These are phyloP conservation scores for Agapetus fuscipes DNA, from an alignment of 2,888 invertebrate species.

Conservation along the genomic window DNA sequence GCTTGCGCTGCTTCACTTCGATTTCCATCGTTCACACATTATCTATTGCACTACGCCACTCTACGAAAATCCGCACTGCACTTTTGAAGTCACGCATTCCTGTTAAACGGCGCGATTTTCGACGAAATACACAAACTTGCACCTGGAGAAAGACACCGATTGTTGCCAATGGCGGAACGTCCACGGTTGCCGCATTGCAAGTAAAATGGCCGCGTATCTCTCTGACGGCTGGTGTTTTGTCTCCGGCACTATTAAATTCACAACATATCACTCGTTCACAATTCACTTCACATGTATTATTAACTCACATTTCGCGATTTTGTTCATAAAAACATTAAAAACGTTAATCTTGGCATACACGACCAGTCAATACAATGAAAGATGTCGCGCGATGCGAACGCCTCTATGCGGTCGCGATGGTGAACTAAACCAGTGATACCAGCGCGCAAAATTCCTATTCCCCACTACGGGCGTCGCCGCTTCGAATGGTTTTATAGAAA, in stretches of 20 bases:
- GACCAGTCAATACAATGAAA: conserved; percentile 64
- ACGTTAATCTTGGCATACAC: conserved; percentile 52
- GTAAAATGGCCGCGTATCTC: conserved; percentile 57
- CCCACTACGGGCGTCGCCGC: conserved; percentile 17
- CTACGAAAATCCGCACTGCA: conserved; percentile 49
- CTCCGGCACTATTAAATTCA: conserved; percentile 45
- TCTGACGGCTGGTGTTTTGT: conserved; percentile 43
- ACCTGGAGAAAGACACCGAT: conserved; percentile 56
- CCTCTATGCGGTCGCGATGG: conserved; percentile 47
- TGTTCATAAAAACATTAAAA: conserved; percentile 55
- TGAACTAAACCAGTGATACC: conserved; percentile 42
- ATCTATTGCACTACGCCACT: conserved; percentile 50
- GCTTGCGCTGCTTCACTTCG: conserved; percentile 75
- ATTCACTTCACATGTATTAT: conserved; percentile 39
- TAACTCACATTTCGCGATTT: conserved; percentile 43
- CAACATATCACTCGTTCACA: conserved; percentile 45
- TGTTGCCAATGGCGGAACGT: conserved; percentile 65
- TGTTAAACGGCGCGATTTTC: conserved; percentile 35
- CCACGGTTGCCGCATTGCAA: conserved; percentile 64
- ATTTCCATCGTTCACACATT: conserved; percentile 67
- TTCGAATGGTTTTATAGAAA: no score
- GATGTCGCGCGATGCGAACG: conserved; percentile 58
- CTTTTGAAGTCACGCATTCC: conserved; percentile 45
- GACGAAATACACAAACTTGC: conserved; percentile 47
- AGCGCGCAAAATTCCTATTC: conserved; percentile 25